A percentile compares a stretch with the other conserved stretches of the same genome.
These are phyloP conservation scores for Drosophila subsilvestris DNA, from an alignment of 2,888 invertebrate species.

Conservation along the genomic window DNA sequence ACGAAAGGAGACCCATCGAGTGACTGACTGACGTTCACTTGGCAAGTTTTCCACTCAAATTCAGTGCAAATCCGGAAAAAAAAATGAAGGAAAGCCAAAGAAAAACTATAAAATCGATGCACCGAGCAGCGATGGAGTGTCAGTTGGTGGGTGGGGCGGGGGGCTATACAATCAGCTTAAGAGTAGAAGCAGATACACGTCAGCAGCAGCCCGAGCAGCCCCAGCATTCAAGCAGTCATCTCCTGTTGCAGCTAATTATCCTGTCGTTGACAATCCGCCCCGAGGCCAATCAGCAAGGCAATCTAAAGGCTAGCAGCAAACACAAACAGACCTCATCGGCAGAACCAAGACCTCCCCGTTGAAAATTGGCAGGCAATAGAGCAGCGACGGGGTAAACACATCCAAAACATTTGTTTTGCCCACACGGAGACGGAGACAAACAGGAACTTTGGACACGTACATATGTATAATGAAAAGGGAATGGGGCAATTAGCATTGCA, in stretches of 20 bases:
- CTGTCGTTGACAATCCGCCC: constrained; percentile 40
- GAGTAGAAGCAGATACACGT: constrained; percentile 17
- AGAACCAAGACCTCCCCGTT: not conserved
- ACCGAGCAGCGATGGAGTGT: constrained; percentile 16
- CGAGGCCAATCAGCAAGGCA: constrained; percentile 45
- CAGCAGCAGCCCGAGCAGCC: not conserved
- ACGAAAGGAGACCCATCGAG: constrained; percentile 5
- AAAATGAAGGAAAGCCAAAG: constrained; percentile 8
- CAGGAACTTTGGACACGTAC: not conserved
- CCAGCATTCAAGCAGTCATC: constrained; percentile 25
- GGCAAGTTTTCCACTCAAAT: constrained; percentile 54
- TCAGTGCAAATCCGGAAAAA: constrained; percentile 41
- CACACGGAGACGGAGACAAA: not conserved
- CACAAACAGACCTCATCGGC: constrained; percentile 34
- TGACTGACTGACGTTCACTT: constrained; percentile 45
- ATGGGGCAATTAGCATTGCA: constrained; percentile 34
- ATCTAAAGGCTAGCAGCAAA: constrained; percentile 39
- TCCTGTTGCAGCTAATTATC: constrained; percentile 52
- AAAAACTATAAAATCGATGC: constrained; percentile 65
- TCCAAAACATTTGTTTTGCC: constrained; percentile 24
- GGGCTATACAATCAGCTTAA: constrained; percentile 65
- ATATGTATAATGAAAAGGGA: not conserved
- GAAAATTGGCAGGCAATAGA: constrained; percentile 50
- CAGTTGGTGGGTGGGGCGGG: constrained; percentile 31
- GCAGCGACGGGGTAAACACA: constrained; percentile 32